Evolutionary conservation across 1,140 invertebrate genomes (phyloP).

Genomic region (Heliconius nattereri): DNA sequence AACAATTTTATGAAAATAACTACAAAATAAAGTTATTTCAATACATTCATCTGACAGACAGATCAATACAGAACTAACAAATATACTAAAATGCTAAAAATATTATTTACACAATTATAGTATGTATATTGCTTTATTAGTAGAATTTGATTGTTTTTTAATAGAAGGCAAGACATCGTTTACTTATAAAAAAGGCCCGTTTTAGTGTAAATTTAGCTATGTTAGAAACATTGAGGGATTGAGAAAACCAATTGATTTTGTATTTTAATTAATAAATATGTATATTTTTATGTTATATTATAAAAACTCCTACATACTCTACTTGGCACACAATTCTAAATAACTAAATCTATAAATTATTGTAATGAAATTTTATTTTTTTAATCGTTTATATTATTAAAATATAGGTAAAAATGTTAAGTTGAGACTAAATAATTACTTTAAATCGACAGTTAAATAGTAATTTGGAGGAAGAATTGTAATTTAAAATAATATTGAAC

Average conservation of each 20-base stretch:
- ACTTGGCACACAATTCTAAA: slow-evolving; percentile 1
- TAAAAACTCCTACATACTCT: background rate
- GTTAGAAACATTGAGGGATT: too few relatives aligned
- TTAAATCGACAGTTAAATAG: too few relatives aligned
- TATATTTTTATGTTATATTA: background rate
- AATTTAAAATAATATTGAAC: background rate
- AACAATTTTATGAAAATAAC: background rate
- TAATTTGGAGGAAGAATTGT: background rate
- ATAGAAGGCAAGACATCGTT: background rate
- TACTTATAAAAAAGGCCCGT: background rate
- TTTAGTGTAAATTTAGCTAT: too few relatives aligned
- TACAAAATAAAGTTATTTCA: background rate
- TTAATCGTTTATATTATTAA: background rate
- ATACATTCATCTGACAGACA: background rate
- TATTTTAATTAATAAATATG: background rate
- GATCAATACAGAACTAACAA: background rate
- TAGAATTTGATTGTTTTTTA: background rate
- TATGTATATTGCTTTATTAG: slow-evolving; percentile 33
- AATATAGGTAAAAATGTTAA: background rate
- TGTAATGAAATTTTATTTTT: background rate
- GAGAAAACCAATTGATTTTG: too few relatives aligned
- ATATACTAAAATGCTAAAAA: slow-evolving; percentile 16
- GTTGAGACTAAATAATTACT: background rate
- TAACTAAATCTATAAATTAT: background rate
- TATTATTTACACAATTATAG: slow-evolving; percentile 29